A percentile compares a stretch with the other conserved stretches of the same genome.
Conservation (phyloP, 2,888 invertebrate species). For the Camptogramma bilineatum region DNA sequence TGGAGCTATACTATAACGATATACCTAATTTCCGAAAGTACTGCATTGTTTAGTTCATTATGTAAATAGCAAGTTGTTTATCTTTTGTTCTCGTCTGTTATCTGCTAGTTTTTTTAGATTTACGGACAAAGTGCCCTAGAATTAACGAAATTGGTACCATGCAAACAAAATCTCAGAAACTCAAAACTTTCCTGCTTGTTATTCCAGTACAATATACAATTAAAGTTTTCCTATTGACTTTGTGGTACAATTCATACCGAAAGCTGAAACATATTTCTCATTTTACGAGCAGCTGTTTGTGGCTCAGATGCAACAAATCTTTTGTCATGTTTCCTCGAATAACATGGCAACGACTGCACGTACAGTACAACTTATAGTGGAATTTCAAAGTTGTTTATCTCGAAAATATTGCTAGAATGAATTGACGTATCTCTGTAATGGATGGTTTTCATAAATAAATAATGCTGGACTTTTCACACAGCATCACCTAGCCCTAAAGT, state of each 20-base stretch:
- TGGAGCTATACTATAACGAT: conserved; percentile 20
- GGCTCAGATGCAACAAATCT: conserved; percentile 10
- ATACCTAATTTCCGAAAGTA: neutral
- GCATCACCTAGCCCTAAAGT: no score
- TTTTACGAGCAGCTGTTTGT: neutral
- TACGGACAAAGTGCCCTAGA: neutral
- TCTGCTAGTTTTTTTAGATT: neutral
- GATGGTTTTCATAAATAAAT: neutral
- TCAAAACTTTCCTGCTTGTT: neutral
- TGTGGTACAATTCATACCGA: neutral
- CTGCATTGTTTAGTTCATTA: no score
- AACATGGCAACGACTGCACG: neutral
- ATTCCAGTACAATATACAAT: conserved; percentile 9
- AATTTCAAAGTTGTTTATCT: neutral
- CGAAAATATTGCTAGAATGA: neutral
- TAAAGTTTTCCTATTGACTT: conserved; percentile 9
- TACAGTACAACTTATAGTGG: neutral
- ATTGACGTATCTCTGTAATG: neutral
- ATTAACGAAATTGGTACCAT: neutral
- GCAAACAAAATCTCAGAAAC: neutral
- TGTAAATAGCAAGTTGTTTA: no score
- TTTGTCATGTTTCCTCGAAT: neutral
- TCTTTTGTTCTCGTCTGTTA: neutral
- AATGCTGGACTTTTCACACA: no score
- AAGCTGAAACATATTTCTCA: neutral